A percentile compares a stretch with the other conserved stretches of the same genome.
These are phyloP conservation scores for Peucedramus taeniatus DNA, from an alignment of 2,113 vertebrate species.

Conservation along the genomic window DNA sequence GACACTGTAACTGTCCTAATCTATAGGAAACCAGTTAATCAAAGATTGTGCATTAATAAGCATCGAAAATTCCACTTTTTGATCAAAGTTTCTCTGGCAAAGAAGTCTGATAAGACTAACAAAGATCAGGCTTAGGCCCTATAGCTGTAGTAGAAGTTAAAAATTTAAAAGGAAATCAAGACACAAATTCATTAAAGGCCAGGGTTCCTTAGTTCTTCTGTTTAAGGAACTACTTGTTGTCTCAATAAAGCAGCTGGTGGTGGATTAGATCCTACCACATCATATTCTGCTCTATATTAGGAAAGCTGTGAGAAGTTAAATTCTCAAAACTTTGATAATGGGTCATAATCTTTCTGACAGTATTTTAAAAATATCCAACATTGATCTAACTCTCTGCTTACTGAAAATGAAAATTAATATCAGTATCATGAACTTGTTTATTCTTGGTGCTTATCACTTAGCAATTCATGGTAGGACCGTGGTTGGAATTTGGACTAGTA, in stretches of 20 bases:
- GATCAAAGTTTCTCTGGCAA: neutral
- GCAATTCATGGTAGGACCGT: rapidly evolving
- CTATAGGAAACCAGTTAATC: neutral
- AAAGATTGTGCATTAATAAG: neutral
- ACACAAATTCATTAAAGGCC: neutral
- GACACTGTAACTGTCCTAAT: neutral
- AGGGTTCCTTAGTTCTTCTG: neutral
- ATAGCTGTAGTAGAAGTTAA: neutral
- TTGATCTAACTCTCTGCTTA: neutral
- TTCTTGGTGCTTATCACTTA: neutral
- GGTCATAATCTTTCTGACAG: neutral
- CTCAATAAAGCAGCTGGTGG: neutral
- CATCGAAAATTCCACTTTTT: neutral
- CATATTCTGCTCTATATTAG: neutral
- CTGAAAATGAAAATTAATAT: neutral
- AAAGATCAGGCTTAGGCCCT: neutral
- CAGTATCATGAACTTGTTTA: neutral
- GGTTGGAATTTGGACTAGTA: neutral
- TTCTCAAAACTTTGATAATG: neutral
- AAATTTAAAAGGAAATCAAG: neutral
- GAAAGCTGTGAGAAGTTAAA: neutral
- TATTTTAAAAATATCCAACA: constrained; percentile 17
- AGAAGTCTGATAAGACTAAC: neutral
- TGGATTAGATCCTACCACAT: neutral
- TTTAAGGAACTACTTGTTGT: neutral